Evolutionary conservation across 2,113 vertebrate species (phyloP).

Genomic region (Picathartes gymnocephalus): DNA sequence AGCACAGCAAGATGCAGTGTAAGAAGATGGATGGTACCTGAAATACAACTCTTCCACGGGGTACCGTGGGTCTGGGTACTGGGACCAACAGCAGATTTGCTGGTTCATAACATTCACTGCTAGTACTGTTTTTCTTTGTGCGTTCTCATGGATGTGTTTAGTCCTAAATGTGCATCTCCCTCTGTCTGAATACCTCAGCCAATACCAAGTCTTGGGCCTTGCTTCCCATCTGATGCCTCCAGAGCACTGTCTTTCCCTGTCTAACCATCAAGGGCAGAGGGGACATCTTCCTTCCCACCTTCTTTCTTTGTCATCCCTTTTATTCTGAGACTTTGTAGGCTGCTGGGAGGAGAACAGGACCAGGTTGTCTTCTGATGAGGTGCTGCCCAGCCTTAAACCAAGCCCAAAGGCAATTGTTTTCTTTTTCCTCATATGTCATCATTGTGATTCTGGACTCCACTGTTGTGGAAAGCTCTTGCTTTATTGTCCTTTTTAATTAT

Average conservation of each 20-base stretch:
- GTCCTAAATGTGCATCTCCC: neutral
- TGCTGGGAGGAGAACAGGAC: neutral
- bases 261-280: neutral
- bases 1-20: rapidly evolving
- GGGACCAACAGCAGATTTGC: neutral
- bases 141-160: rapidly evolving
- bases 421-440: conserved; percentile 20
- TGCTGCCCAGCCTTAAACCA: neutral
- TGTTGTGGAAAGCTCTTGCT: conserved; percentile 54
- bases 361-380: neutral
- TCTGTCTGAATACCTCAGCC: neutral
- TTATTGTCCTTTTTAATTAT: conserved; percentile 66
- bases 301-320: neutral
- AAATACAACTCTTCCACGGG: neutral
- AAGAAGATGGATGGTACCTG: neutral
- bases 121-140: neutral
- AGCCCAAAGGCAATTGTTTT: neutral
- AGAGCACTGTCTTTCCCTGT: neutral
- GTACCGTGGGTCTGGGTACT: neutral
- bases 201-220: neutral
- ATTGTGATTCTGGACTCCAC: conserved; percentile 22
- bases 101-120: rapidly evolving
- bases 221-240: neutral
- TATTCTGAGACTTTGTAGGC: neutral
- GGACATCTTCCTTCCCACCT: neutral